Evolutionary conservation across 1,140 invertebrate species (phyloP), one percentile per base, ranked within the genome.

Genomic region (Arctopsyche grandis): DNA sequence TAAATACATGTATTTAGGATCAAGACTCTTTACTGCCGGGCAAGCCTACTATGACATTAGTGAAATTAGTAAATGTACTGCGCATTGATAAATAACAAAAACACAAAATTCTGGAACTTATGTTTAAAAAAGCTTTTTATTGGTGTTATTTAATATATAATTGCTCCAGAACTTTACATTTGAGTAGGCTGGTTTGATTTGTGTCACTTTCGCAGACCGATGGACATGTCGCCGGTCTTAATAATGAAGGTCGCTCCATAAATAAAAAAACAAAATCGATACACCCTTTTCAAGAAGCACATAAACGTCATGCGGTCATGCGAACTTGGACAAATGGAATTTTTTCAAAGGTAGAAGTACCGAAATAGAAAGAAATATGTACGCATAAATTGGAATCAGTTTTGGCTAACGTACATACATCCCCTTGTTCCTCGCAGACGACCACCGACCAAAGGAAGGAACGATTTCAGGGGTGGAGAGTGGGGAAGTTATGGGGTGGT

Each of bases 291-390:
- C 48, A 52, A 12, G 48, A 16, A 10, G 16, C 48, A 52, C 10
- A 52, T 52, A 52, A 52, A 52, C 16, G 48, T 52, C 48, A 52
- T 52, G 48, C 48, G 48, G 48, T 52, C 48, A 52, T 52, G 48
- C 48, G 48, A 52, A 52, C 48, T 10, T 52, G 48, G 48, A 52
- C 48, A 52, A 52, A 52, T 52, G 12, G 3, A 16, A 5, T 52
- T 52, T 52, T 52, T 52, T 52, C 12, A n/a, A n/a, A n/a, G n/a
- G n/a, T 52, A 3, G 48, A 5, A 16, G 1, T 16, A 5, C 16
- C 10, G 48, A 52, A 5, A 16, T 14, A 4, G 16, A 52, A 52
- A 52, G 16, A 52, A 52, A 52, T 16, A 16, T 52, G 16, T 52
- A 52, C 48, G 48, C 16, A 16, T 52, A 52, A 52, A 52, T 52